These are phyloP conservation scores for Corapipo altera DNA, from an alignment of 2,113 vertebrate genomes.

Conservation along the genomic window DNA sequence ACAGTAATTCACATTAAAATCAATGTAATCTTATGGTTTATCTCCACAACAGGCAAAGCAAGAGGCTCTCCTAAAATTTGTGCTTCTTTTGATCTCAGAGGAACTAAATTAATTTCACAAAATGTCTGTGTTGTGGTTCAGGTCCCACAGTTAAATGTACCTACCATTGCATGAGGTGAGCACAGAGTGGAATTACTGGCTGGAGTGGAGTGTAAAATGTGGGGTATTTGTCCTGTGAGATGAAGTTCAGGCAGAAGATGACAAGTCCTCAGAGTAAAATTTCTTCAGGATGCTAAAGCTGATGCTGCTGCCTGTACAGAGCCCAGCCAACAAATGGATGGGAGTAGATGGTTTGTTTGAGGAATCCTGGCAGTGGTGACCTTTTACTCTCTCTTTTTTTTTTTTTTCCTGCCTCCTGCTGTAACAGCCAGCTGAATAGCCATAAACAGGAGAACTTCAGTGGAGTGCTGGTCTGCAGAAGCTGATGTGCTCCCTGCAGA, in stretches of 20 bases:
- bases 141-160: not conserved
- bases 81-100: slow-evolving; percentile 38
- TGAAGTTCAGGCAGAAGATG: not conserved
- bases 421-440: not conserved
- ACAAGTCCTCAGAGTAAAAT: not conserved
- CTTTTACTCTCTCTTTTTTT: not conserved
- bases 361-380: not conserved
- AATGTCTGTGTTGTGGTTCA: not conserved
- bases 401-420: not conserved
- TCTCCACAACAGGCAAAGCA: slow-evolving; percentile 1
- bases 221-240: not conserved
- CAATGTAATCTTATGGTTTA: slow-evolving; percentile 4
- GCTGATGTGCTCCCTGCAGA: not conserved
- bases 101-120: not conserved
- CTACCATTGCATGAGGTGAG: not conserved
- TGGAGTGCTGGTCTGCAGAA: not conserved
- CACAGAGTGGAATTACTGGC: not conserved
- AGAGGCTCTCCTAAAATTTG: not conserved
- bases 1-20: not conserved
- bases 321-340: fast-evolving
- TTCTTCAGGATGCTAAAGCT: not conserved
- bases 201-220: not conserved
- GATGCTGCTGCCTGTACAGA: not conserved
- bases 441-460: not conserved
- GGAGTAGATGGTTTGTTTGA: not conserved